Conservation (phyloP, 1,140 invertebrate species). For the Lycorma delicatula region DNA sequence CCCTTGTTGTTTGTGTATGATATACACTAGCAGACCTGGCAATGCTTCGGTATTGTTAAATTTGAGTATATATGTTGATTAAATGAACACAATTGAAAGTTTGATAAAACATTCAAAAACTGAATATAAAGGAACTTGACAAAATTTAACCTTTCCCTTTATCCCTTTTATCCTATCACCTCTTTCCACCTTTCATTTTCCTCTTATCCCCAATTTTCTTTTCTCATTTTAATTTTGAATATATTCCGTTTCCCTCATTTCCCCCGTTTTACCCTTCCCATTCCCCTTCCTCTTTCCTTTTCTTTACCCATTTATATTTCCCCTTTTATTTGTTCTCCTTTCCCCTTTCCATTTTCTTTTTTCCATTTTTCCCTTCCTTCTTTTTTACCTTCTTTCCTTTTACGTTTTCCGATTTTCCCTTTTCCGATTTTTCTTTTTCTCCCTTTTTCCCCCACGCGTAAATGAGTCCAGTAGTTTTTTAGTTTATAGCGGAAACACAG, state of each 20-base stretch:
- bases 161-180: no score
- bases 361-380: not conserved
- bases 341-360: not conserved
- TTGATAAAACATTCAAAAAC: no score
- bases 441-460: not conserved
- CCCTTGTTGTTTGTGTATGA: no score
- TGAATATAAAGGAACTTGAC: no score
- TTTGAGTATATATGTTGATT: no score
- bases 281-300: not conserved
- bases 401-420: not conserved
- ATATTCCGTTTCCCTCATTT: not conserved
- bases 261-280: not conserved
- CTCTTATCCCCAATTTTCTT: not conserved
- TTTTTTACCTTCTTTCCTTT: not conserved
- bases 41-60: no score
- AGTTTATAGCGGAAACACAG: no score
- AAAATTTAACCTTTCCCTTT: no score
- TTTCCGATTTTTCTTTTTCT: not conserved
- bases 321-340: not conserved
- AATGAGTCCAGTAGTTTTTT: no score
- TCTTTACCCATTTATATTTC: not conserved
- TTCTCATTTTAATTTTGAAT: not conserved
- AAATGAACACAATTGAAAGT: no score
- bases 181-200: not conserved
- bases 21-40: no score